A percentile compares a stretch with the other conserved stretches of the same genome.
phyloP scores from a whole-genome alignment of 2,888 invertebrate species.

The Amiota communis region DNA sequence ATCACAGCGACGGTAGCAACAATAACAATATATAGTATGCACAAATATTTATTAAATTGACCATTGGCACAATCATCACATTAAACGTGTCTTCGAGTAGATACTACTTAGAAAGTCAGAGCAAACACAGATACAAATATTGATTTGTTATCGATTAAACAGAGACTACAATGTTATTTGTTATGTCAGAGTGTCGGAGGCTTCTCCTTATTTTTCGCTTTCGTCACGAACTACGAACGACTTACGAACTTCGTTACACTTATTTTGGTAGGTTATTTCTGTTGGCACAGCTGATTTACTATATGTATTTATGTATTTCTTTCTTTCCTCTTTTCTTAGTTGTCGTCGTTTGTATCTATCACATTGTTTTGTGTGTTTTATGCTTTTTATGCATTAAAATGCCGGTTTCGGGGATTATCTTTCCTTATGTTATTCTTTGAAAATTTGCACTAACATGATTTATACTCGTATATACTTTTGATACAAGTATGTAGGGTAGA shows the following conservation, averaged over 20 bases:
- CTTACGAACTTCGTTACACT: too few relatives aligned
- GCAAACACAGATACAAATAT: slow-evolving; percentile 5
- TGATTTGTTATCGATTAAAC: slow-evolving; percentile 26
- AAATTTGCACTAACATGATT: neutral
- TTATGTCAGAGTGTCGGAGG: too few relatives aligned
- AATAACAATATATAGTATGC: neutral
- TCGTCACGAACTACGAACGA: too few relatives aligned
- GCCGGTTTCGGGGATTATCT: neutral
- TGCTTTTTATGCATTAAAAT: neutral
- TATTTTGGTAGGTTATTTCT: too few relatives aligned
- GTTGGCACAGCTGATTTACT: neutral
- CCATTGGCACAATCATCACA: neutral
- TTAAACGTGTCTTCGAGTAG: neutral
- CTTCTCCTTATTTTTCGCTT: neutral
- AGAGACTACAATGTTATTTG: neutral
- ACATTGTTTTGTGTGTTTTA: neutral
- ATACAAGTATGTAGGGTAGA: neutral
- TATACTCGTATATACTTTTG: neutral
- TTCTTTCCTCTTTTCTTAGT: neutral
- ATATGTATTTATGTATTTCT: neutral
- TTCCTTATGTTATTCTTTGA: neutral
- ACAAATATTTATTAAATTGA: slow-evolving; percentile 4
- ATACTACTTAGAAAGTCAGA: neutral
- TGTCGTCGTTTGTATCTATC: neutral
- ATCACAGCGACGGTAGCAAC: neutral